Evolutionary conservation across 2,888 invertebrate species (phyloP).

Genomic region (Ferrisia virgata): DNA sequence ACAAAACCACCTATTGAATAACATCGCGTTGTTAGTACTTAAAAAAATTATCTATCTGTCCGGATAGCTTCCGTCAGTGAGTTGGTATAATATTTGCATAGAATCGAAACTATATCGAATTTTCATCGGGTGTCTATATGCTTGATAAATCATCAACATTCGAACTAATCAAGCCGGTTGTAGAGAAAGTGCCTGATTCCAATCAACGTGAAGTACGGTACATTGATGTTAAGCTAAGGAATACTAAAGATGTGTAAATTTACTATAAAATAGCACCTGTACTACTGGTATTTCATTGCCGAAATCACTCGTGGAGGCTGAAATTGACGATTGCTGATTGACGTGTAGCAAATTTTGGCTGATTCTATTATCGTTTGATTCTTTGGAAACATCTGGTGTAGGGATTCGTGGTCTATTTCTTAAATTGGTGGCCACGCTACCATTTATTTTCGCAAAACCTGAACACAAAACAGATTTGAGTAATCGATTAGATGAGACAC

Average conservation of each 20-base stretch:
- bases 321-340: constrained; percentile 30
- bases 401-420: constrained; percentile 83
- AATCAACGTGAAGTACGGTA: too few relatives aligned
- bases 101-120: too few relatives aligned
- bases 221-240: too few relatives aligned
- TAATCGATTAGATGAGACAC: too few relatives aligned
- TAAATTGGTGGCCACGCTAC: constrained; percentile 64
- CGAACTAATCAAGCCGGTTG: too few relatives aligned
- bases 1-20: constrained; percentile 68
- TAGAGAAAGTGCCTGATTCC: too few relatives aligned
- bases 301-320: neutral
- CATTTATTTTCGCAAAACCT: constrained; percentile 68
- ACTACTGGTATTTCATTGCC: constrained; percentile 48
- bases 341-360: constrained; percentile 40
- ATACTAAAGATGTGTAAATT: neutral
- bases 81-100: too few relatives aligned
- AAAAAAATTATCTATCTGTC: neutral
- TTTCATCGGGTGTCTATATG: too few relatives aligned
- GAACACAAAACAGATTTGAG: neutral
- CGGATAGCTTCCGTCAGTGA: neutral
- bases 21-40: too few relatives aligned
- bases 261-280: constrained; percentile 47
- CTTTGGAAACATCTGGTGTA: constrained; percentile 82
- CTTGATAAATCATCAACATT: too few relatives aligned
- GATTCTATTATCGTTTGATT: constrained; percentile 55